phyloP scores from a whole-genome alignment of 2,888 invertebrate species.

The Sipha maydis region DNA sequence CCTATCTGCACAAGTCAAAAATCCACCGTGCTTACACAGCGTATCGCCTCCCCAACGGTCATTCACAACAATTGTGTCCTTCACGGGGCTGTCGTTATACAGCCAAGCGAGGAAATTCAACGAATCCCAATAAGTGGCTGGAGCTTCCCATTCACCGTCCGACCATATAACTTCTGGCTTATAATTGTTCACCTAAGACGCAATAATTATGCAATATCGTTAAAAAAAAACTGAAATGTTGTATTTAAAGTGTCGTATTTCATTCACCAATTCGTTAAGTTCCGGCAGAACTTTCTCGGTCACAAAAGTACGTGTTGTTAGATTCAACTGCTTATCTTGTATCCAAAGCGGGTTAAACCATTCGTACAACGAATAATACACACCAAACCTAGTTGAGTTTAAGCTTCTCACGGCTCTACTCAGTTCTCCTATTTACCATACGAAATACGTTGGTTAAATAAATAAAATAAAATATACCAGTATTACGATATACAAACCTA shows the following conservation, averaged over 20 bases:
- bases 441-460: background rate
- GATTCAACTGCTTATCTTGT: conserved; percentile 75
- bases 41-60: conserved; percentile 91
- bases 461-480: background rate
- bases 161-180: conserved; percentile 85
- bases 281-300: conserved; percentile 82
- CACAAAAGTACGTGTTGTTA: conserved; percentile 76
- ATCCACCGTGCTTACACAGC: conserved; percentile 88
- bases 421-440: conserved; percentile 72
- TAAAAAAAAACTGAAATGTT: background rate
- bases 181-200: conserved; percentile 68
- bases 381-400: conserved; percentile 78
- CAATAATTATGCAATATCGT: background rate
- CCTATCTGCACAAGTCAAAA: conserved; percentile 85
- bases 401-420: conserved; percentile 75
- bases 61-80: conserved; percentile 88
- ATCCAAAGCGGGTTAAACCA: conserved; percentile 88
- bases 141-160: conserved; percentile 94
- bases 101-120: conserved; percentile 89
- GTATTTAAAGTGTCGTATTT: background rate
- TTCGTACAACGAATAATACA: conserved; percentile 88
- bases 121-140: conserved; percentile 84
- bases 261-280: conserved; percentile 77
- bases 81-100: conserved; percentile 92
- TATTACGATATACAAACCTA: conserved; percentile 70